Percentiles rank a stretch among this genome's conserved stretches.
These are phyloP conservation scores for Lithophane semibrunnea DNA, from an alignment of 2,888 invertebrate species.

Conservation along the genomic window DNA sequence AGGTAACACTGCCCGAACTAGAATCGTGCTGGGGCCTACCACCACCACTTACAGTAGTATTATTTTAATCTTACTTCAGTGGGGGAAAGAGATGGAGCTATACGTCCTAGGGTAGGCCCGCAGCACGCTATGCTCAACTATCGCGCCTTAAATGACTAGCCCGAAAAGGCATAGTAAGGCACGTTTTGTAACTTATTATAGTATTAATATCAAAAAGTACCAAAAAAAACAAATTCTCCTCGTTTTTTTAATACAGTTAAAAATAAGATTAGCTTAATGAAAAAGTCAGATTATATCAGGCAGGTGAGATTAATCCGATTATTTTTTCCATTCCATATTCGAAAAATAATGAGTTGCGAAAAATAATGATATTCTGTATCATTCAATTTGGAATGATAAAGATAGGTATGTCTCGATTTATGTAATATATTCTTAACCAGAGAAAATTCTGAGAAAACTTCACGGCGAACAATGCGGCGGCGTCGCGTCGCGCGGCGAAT, in stretches of 20 bases:
- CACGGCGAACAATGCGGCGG: no score
- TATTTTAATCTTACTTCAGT: no score
- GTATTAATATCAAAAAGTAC: constrained; percentile 4
- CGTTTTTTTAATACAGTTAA: constrained; percentile 1
- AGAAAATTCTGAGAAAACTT: not conserved
- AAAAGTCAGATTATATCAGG: constrained; percentile 44
- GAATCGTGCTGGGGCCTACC: not conserved
- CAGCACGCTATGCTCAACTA: not conserved
- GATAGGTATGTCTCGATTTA: not conserved
- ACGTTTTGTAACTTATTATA: not conserved
- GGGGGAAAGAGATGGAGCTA: no score
- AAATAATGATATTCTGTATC: constrained; percentile 34
- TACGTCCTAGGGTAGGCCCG: no score
- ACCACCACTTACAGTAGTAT: no score
- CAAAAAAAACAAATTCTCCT: constrained; percentile 2
- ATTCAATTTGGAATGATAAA: constrained; percentile 29
- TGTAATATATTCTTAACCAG: constrained; percentile 9
- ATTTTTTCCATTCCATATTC: constrained; percentile 38
- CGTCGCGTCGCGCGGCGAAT: no score
- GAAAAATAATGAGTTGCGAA: constrained; percentile 23
- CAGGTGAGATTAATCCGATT: constrained; percentile 52
- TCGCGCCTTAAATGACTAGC: not conserved
- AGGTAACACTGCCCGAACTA: not conserved
- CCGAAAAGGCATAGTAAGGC: not conserved
- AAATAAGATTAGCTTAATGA: constrained; percentile 40